Evolutionary conservation across 1,140 invertebrate genomes (phyloP), one percentile per base, ranked within the genome.

Genomic region (Heliconius himera): DNA sequence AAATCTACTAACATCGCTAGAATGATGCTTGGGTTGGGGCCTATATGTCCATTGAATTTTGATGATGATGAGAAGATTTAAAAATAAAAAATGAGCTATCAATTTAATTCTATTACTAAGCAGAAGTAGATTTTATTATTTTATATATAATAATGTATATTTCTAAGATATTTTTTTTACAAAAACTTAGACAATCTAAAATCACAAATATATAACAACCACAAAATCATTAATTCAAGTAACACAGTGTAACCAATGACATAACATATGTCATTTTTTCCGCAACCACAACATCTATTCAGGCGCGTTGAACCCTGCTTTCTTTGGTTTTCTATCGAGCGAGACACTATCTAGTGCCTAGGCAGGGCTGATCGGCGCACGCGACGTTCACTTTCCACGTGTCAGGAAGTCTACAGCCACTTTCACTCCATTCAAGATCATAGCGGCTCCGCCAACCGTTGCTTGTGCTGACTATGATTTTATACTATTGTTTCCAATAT

Each of bases 401-500:
- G 88, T 83, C 89, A 94, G 92, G 92, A 94, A 94, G 91, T 89
- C 82, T 83, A 81, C 85, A 86, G 88, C 89, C 60, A 94, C 92
- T 94, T 94, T 94, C 92, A 91, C 92, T 92, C 88, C 90, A 93
- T 93, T 93, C 90, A 94, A 92, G 91, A 94, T 91, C 90, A 89
- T 79, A 84, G 78, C 85, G 54, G 90, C 90, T 90, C 86, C 88
- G 90, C 88, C 86, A 81, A 83, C 77, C 83, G 76, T 84, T 83
- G 83, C 76, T 83, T 78, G 82, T 86, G 82, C 81, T 81, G 87
- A 90, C 86, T 87, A 89, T 89, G 86, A 87, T 86, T 82, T 72
- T 76, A 80, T 73, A 79, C 85, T 81, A 90, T 91, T 88, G 89
- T 91, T 84, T 88, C 76, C 60, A 74, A 79, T 60, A 77, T 78